Conservation (phyloP, 2,113 vertebrate genomes). For the Prinia subflava region DNA sequence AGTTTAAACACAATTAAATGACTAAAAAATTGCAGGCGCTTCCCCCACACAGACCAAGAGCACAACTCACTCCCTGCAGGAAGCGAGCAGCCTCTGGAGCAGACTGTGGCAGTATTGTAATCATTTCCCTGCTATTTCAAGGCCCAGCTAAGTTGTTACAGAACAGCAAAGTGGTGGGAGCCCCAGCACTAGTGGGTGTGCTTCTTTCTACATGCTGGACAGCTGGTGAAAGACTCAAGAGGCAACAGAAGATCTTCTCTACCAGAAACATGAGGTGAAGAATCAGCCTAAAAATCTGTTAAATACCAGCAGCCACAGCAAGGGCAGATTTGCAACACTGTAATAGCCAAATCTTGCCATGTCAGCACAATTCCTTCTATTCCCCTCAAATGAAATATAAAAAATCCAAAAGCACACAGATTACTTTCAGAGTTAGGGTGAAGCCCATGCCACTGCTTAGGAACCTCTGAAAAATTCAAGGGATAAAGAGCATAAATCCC, state of each 20-base stretch:
- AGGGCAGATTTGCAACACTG: neutral
- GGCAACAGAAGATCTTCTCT: neutral
- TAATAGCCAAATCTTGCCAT: neutral
- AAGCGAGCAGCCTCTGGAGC: neutral
- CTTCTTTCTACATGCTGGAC: neutral
- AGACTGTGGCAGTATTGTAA: rapidly evolving
- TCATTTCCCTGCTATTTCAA: neutral
- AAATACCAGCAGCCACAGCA: neutral
- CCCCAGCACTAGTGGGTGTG: rapidly evolving
- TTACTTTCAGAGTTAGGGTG: neutral
- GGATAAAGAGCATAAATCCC: neutral
- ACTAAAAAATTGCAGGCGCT: neutral
- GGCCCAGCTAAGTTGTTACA: neutral
- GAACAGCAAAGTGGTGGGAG: neutral
- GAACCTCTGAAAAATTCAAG: neutral
- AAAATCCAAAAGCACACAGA: neutral
- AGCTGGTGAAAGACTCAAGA: neutral
- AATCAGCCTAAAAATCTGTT: neutral
- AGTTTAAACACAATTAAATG: neutral
- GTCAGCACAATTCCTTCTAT: neutral
- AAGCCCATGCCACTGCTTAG: neutral
- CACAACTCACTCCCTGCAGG: neutral
- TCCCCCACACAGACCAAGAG: rapidly evolving
- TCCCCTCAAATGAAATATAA: neutral
- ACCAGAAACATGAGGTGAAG: neutral